phyloP scores from a whole-genome alignment of 2,888 invertebrate species.

The Hoplodrina blanda region DNA sequence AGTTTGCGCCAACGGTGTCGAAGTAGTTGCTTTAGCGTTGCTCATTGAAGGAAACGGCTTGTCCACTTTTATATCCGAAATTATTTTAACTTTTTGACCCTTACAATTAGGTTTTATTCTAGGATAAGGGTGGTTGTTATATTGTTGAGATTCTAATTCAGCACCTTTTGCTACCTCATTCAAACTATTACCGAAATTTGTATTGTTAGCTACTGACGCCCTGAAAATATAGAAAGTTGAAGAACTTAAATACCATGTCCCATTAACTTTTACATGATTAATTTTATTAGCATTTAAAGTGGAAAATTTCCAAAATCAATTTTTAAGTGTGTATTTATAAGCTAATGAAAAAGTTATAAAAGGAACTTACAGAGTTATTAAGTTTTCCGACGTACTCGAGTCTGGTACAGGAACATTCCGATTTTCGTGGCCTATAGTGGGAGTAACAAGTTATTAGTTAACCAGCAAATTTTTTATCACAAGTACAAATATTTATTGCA shows the following conservation, averaged over 20 bases:
- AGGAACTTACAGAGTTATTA: conserved; percentile 75
- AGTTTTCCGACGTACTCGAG: conserved; percentile 80
- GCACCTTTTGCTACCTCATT: conserved; percentile 50
- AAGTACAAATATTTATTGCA: too few species aligned
- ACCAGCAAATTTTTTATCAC: too few species aligned
- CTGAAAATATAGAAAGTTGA: conserved; percentile 63
- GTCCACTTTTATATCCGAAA: conserved; percentile 85
- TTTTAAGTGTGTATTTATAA: background rate
- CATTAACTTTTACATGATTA: background rate
- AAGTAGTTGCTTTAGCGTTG: conserved; percentile 71
- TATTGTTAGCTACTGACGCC: conserved; percentile 66
- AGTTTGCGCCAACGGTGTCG: conserved; percentile 82
- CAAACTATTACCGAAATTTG: conserved; percentile 40
- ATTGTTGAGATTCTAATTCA: conserved; percentile 59
- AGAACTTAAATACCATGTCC: conserved; percentile 2
- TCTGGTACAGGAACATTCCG: conserved; percentile 75
- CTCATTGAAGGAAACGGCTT: conserved; percentile 67
- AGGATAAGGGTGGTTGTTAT: conserved; percentile 53
- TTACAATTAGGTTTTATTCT: conserved; percentile 69
- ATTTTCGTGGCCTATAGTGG: conserved; percentile 68
- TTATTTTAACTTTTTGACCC: conserved; percentile 80
- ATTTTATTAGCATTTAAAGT: background rate
- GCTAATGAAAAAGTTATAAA: background rate
- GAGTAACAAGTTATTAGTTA: conserved; percentile 1
- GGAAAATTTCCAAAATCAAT: background rate